Percentiles rank a stretch among this genome's conserved stretches.
These are phyloP conservation scores for Clarias batrachus DNA, from an alignment of 2,113 vertebrate genomes.

Conservation along the genomic window DNA sequence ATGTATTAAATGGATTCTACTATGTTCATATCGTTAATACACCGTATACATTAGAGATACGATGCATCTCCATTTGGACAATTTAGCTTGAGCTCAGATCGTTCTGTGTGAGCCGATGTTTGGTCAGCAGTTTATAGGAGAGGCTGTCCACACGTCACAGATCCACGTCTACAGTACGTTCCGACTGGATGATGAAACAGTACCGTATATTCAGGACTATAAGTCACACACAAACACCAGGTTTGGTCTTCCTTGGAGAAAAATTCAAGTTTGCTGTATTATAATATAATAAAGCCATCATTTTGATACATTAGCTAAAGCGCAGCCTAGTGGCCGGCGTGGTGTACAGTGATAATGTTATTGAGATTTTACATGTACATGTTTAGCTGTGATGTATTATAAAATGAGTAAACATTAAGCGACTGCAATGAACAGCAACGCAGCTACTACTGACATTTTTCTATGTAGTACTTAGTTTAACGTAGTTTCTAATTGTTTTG, in stretches of 20 bases:
- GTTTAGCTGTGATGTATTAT: background rate
- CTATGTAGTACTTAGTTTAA: background rate
- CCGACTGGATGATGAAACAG: constrained; percentile 17
- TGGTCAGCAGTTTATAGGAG: constrained; percentile 11
- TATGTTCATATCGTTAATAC: background rate
- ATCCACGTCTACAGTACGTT: background rate
- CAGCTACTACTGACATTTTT: background rate
- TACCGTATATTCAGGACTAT: constrained; percentile 20
- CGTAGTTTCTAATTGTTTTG: background rate
- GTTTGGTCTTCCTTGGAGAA: background rate
- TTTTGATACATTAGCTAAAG: background rate
- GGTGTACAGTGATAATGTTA: background rate
- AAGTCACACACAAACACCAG: background rate
- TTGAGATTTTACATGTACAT: background rate
- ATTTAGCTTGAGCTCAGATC: background rate
- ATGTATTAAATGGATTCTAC: background rate
- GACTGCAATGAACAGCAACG: background rate
- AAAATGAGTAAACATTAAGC: background rate
- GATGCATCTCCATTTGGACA: background rate
- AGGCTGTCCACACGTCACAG: background rate
- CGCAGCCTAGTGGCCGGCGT: background rate
- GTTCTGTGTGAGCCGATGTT: background rate
- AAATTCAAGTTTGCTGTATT: background rate
- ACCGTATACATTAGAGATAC: constrained; percentile 21
- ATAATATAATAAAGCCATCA: background rate